Conservation (phyloP, 1,140 invertebrate species). For the Octopus bimaculoides region DNA sequence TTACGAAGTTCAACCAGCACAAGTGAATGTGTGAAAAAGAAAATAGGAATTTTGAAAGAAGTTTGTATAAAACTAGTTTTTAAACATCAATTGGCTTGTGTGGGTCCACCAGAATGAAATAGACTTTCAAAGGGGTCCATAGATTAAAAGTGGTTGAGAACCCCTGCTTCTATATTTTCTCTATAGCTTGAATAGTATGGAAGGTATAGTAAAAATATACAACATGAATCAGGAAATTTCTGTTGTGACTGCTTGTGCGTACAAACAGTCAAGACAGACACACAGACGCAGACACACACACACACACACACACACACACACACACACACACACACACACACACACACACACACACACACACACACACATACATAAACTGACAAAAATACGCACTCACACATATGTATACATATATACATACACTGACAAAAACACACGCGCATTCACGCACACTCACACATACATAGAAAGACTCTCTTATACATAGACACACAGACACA, state of each 20-base stretch:
- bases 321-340: neutral
- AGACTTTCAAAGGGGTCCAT: too few relatives aligned
- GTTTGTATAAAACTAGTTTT: too few relatives aligned
- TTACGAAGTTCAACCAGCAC: too few relatives aligned
- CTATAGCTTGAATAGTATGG: neutral
- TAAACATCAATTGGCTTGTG: too few relatives aligned
- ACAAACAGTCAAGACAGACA: neutral
- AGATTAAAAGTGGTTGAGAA: too few relatives aligned
- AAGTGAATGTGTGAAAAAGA: too few relatives aligned
- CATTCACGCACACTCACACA: neutral
- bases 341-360: conserved; percentile 2
- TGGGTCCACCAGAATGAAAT: too few relatives aligned
- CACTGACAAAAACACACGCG: neutral
- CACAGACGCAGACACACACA: neutral
- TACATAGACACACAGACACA: neutral
- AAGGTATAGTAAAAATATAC: neutral
- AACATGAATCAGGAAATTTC: too few relatives aligned
- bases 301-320: neutral
- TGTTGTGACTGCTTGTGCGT: too few relatives aligned
- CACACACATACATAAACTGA: neutral
- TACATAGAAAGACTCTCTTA: neutral
- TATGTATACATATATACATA: neutral
- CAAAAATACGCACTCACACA: neutral
- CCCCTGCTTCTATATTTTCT: neutral
- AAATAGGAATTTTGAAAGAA: too few relatives aligned